Percentiles rank a stretch among this genome's conserved stretches.
phyloP scores from a whole-genome alignment of 2,113 vertebrate genomes.

The Ceyx margarethae region DNA sequence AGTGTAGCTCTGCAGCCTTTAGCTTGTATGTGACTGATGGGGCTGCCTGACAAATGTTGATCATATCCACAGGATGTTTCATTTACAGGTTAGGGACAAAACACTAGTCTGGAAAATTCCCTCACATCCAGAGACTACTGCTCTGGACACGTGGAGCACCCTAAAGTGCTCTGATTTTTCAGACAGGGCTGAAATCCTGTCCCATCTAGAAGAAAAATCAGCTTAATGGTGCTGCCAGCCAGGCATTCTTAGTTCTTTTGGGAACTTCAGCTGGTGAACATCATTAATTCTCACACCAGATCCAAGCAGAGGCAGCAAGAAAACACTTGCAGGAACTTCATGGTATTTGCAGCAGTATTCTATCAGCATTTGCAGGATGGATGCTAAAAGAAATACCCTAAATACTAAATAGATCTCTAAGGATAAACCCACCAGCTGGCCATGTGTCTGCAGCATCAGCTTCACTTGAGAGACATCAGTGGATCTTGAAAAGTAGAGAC shows the following conservation, averaged over 20 bases:
- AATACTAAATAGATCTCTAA: not conserved
- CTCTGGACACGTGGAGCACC: not conserved
- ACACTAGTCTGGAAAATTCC: not conserved
- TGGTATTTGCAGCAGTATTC: not conserved
- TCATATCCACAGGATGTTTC: not conserved
- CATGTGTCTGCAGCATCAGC: rapidly evolving
- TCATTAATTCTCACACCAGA: not conserved
- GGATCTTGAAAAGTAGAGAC: not conserved
- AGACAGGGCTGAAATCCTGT: not conserved
- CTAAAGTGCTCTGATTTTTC: not conserved
- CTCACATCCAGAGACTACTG: not conserved
- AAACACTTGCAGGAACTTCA: not conserved
- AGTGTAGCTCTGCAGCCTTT: slow-evolving; percentile 8
- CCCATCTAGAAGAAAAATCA: not conserved
- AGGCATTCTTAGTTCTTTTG: not conserved
- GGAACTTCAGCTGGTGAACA: not conserved
- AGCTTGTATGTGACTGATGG: not conserved
- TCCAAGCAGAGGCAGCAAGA: not conserved
- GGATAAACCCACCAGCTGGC: not conserved
- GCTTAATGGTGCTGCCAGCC: not conserved
- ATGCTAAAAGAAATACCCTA: not conserved
- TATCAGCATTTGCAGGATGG: not conserved
- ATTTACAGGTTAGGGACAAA: not conserved
- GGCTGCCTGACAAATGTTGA: not conserved
- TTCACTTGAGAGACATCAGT: not conserved